Conservation (phyloP, 2,888 invertebrate genomes). For the Ligdia adustata region DNA sequence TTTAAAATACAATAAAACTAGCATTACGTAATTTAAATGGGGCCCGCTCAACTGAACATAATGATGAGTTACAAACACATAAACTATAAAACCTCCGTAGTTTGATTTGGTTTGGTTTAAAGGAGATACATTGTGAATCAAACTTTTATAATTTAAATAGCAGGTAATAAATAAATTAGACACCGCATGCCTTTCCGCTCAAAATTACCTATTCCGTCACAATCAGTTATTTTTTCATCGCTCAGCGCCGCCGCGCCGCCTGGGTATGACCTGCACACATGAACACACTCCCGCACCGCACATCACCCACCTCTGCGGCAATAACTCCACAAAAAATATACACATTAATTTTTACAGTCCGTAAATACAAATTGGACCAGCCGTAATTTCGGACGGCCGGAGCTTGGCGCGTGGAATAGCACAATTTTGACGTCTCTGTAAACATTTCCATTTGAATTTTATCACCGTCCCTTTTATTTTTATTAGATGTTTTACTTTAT, state of each 20-base stretch:
- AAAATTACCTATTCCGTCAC: slow-evolving; percentile 15
- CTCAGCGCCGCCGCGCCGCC: slow-evolving; percentile 8
- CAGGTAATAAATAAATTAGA: no score
- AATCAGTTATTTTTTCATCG: slow-evolving; percentile 23
- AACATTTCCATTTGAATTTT: slow-evolving; percentile 59
- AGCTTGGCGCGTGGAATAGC: slow-evolving; percentile 36
- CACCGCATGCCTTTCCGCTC: neutral
- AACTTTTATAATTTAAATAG: no score
- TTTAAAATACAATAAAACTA: no score
- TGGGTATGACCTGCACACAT: slow-evolving; percentile 17
- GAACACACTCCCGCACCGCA: slow-evolving; percentile 16
- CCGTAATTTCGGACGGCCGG: slow-evolving; percentile 43
- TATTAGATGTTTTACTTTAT: slow-evolving; percentile 52
- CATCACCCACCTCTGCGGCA: slow-evolving; percentile 26
- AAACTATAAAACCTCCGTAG: no score
- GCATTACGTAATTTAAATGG: no score
- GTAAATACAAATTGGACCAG: slow-evolving; percentile 51
- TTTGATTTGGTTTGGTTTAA: no score
- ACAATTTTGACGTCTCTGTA: slow-evolving; percentile 51
- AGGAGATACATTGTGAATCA: no score
- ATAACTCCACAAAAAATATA: slow-evolving; percentile 36
- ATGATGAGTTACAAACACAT: no score
- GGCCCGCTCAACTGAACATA: no score
- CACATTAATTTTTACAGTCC: slow-evolving; percentile 51
- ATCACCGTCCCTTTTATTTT: slow-evolving; percentile 53